Base-by-base conservation (phyloP, 2,888 invertebrate species). In the Pristionchus mayeri region DNA sequence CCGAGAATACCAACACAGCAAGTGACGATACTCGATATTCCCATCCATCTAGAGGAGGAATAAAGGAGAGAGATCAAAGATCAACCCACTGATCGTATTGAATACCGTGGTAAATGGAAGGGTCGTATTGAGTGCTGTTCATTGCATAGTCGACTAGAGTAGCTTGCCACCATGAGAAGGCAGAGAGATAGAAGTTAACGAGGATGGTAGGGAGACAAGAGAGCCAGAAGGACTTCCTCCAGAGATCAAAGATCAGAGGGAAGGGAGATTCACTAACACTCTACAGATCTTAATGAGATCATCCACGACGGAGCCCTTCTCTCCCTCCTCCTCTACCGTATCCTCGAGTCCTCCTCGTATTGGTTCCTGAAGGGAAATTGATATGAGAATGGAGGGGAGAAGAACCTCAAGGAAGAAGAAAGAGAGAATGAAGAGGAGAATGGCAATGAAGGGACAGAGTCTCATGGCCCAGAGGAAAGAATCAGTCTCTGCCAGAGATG, bases 291-390 rank as follows among this genome's bases (percentile, higher is more conserved):
- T 57, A 9, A 40, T 2, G 0, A 80, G 27, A 40, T 80, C 37
- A 0, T 40, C 0, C n/a, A 37, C 0, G 0, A 80, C 37, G 2
- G 80, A 57, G 0, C 18, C 44, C 0, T 4, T 16, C 18, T 37
- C 24, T 13, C 57, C 6, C 16, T n/a, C 80, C 1, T 80, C 6
- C 16, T n/a, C 80, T 7, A 13, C 2, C 2, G 18, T 2, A 16
- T 24, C 57, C 40, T 80, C 80, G 2, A 80, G 37, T 13, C 57
- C 80, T 0, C 80, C 80, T 24, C 80, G 0, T 16, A 80, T 54
- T 3, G 80, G 80, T 40, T 80, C 80, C 80, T 80, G 52, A 57
- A n/a, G n/a, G n/a, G n/a, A n/a, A n/a, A n/a, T n/a, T n/a, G n/a
- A 24, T 9, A 34, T 11, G 16, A 6, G 44, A 44, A 44, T 44